phyloP scores from a whole-genome alignment of 2,888 invertebrate species.

The Lacanobia oleracea region DNA sequence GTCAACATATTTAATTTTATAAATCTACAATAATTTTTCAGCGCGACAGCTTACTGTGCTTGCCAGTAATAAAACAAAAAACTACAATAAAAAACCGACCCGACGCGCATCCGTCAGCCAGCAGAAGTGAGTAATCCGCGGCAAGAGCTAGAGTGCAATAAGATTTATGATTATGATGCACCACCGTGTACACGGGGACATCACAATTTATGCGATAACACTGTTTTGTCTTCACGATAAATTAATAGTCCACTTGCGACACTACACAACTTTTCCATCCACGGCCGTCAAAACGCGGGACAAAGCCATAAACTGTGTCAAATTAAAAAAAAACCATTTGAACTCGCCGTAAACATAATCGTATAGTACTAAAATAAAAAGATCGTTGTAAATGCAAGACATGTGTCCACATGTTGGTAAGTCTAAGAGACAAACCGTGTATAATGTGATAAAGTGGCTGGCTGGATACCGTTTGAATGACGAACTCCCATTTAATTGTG shows the following conservation, averaged over 20 bases:
- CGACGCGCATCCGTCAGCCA: conserved; percentile 45
- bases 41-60: not conserved
- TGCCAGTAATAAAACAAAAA: conserved; percentile 30
- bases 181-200: conserved; percentile 53
- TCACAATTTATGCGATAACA: conserved; percentile 65
- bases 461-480: conserved; percentile 63
- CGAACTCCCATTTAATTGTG: conserved; percentile 69
- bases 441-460: conserved; percentile 85
- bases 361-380: conserved; percentile 84
- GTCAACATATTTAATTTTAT: too few relatives aligned
- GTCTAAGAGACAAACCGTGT: conserved; percentile 83
- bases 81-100: conserved; percentile 33
- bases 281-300: conserved; percentile 78
- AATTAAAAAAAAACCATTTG: conserved; percentile 88
- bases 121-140: conserved; percentile 52
- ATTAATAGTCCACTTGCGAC: conserved; percentile 68
- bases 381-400: conserved; percentile 83
- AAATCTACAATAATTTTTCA: conserved; percentile 4
- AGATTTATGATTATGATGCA: conserved; percentile 62
- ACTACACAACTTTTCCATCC: conserved; percentile 73
- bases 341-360: conserved; percentile 85
- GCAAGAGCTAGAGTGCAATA: conserved; percentile 51
- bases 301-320: conserved; percentile 87
- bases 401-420: conserved; percentile 85
- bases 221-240: conserved; percentile 64